phyloP scores from a whole-genome alignment of 2,888 invertebrate genomes.

The Hanleya hanleyi region DNA sequence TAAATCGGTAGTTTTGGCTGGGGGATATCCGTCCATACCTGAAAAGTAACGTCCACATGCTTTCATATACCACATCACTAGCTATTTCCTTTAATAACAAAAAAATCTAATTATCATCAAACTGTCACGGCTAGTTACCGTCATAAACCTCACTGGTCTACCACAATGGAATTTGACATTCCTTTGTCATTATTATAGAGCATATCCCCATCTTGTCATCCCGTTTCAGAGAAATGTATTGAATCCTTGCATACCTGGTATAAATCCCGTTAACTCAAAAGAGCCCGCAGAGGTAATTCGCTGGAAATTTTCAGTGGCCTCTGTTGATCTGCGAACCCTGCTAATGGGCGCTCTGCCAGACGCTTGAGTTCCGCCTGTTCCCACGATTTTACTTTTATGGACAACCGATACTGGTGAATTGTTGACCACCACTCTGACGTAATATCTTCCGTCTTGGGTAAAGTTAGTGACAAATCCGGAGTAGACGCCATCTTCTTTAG shows the following conservation, averaged over 20 bases:
- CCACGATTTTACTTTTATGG: slow-evolving; percentile 8
- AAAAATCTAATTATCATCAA: too few species aligned
- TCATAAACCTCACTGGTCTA: too few species aligned
- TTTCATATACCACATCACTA: slow-evolving; percentile 36
- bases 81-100: too few species aligned
- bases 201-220: too few species aligned
- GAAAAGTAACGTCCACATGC: slow-evolving; percentile 62
- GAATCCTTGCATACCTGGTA: too few species aligned
- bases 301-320: slow-evolving; percentile 66
- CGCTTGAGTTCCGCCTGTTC: slow-evolving; percentile 28
- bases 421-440: slow-evolving; percentile 61
- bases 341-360: neutral
- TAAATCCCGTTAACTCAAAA: slow-evolving; percentile 43
- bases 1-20: slow-evolving; percentile 78
- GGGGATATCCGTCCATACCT: slow-evolving; percentile 64
- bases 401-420: slow-evolving; percentile 33
- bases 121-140: too few species aligned
- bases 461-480: slow-evolving; percentile 78
- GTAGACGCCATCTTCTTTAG: slow-evolving; percentile 80
- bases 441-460: slow-evolving; percentile 64
- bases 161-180: too few species aligned
- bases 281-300: slow-evolving; percentile 76
- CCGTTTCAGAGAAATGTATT: too few species aligned
- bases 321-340: neutral
- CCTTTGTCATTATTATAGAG: too few species aligned